Evolutionary conservation across 2,113 vertebrate species (phyloP).

Genomic region (Regulus satrapa): DNA sequence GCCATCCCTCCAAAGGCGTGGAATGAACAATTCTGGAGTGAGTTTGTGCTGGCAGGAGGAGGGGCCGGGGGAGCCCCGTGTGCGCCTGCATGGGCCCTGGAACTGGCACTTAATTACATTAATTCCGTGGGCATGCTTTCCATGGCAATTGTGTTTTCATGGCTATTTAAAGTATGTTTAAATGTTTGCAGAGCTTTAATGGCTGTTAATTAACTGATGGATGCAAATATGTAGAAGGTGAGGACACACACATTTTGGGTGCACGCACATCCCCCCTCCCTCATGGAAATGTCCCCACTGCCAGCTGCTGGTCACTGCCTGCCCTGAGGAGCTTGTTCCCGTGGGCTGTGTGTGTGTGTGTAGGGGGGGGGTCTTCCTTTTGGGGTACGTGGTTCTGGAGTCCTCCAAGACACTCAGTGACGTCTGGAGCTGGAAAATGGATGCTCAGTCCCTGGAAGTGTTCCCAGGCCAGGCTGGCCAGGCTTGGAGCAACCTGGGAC

Average conservation of each 20-base stretch:
- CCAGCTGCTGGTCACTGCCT: not conserved
- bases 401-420: not conserved
- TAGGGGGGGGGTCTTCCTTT: not conserved
- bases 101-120: constrained; percentile 58
- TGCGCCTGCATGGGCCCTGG: not conserved
- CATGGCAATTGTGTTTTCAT: constrained; percentile 51
- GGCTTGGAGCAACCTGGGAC: fast-evolving
- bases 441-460: not conserved
- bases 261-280: not conserved
- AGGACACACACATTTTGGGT: not conserved
- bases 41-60: not conserved
- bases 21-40: not conserved
- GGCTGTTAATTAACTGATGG: constrained; percentile 65
- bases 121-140: constrained; percentile 58
- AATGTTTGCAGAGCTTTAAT: constrained; percentile 69
- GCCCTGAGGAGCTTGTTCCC: not conserved
- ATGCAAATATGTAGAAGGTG: constrained; percentile 39
- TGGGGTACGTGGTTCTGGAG: fast-evolving
- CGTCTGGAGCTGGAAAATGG: not conserved
- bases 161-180: constrained; percentile 64
- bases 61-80: not conserved
- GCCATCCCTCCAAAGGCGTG: not conserved
- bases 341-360: no score
- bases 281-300: not conserved
- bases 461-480: fast-evolving